phyloP scores from a whole-genome alignment of 64 coral and sea anemone genomes.

The Orbicella faveolata region DNA sequence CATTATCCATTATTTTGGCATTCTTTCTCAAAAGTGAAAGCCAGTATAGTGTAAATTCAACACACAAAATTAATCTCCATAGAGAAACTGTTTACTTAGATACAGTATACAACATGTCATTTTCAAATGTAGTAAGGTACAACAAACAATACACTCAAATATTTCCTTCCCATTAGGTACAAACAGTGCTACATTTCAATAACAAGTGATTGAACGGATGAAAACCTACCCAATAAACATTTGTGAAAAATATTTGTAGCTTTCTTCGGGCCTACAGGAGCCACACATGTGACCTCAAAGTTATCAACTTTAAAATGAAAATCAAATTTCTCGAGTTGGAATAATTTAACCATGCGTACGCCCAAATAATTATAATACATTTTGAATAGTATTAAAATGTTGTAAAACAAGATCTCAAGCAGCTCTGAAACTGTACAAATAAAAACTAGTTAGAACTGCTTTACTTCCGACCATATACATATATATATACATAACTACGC shows the following conservation, averaged over 20 bases:
- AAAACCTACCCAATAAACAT: background rate
- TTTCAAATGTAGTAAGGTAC: background rate
- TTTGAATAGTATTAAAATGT: background rate
- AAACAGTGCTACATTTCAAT: background rate
- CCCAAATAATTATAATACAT: constrained; percentile 7
- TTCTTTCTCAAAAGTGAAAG: background rate
- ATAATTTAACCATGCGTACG: background rate
- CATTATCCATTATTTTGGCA: no score
- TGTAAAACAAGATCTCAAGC: background rate
- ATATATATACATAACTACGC: background rate
- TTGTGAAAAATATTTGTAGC: constrained; percentile 3
- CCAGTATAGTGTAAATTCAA: background rate
- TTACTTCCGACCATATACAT: background rate
- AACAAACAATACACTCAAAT: background rate
- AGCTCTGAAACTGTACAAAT: background rate
- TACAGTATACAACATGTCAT: background rate
- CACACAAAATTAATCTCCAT: background rate
- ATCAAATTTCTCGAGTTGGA: background rate
- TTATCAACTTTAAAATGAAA: background rate
- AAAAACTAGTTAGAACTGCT: background rate
- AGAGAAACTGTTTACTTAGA: background rate
- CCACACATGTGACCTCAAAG: background rate
- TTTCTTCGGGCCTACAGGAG: background rate
- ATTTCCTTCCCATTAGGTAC: background rate
- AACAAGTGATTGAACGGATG: background rate